These are phyloP conservation scores for Hypsibius dujardini DNA, from an alignment of 1,140 invertebrate species.

Conservation along the genomic window DNA sequence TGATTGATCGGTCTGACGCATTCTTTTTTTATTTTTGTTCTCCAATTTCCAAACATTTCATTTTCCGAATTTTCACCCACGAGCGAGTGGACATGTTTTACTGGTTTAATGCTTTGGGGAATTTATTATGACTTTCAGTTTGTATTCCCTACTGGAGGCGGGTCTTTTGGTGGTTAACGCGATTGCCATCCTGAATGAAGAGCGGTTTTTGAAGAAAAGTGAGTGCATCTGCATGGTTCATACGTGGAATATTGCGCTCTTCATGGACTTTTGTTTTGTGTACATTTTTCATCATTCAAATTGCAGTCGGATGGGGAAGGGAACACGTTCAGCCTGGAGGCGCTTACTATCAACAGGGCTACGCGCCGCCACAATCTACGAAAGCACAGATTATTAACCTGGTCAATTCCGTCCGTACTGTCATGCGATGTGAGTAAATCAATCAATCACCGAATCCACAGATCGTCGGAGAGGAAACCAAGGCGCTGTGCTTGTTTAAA, in stretches of 20 bases:
- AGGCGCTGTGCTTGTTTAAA: too few species aligned
- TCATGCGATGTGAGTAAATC: slow-evolving; percentile 6
- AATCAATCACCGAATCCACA: too few species aligned
- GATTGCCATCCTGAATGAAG: slow-evolving; percentile 3
- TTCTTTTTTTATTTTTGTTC: too few species aligned
- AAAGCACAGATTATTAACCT: slow-evolving; percentile 13
- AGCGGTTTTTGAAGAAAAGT: slow-evolving; percentile 6
- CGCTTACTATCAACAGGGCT: slow-evolving; percentile 1
- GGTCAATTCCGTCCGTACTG: slow-evolving; percentile 13
- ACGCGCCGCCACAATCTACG: slow-evolving; percentile 13
- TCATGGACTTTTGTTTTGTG: neutral
- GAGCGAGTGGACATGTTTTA: too few species aligned
- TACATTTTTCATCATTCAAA: too few species aligned
- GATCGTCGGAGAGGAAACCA: too few species aligned
- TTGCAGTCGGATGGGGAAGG: slow-evolving; percentile 11
- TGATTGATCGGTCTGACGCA: too few species aligned
- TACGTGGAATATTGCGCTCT: neutral
- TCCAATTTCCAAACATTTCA: too few species aligned
- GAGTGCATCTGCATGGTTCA: neutral
- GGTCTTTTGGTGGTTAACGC: slow-evolving; percentile 2
- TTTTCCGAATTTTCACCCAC: too few species aligned
- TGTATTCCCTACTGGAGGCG: slow-evolving; percentile 8
- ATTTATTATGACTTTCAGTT: neutral
- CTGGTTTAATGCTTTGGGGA: neutral
- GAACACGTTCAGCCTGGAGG: slow-evolving; percentile 1